Conservation (phyloP, 2,113 vertebrate genomes). For the Dendropsophus ebraccatus region DNA sequence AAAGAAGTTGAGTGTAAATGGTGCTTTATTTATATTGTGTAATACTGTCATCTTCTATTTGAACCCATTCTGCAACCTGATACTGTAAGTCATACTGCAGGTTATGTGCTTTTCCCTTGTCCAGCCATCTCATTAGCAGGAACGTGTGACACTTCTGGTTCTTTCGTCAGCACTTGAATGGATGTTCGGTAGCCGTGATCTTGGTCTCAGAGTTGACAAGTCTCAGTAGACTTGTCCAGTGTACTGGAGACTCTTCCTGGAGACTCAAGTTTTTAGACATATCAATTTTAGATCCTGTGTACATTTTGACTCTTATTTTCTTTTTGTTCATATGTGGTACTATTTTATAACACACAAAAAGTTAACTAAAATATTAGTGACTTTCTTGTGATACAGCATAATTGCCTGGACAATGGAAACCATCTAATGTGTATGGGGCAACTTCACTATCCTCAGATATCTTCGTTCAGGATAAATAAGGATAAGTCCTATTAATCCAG, state of each 20-base stretch:
- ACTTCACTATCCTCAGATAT: too few relatives aligned
- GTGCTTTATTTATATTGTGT: too few relatives aligned
- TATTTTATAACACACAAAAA: too few relatives aligned
- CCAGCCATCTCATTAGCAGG: neutral
- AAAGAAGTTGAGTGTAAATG: neutral
- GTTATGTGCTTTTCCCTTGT: neutral
- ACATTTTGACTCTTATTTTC: too few relatives aligned
- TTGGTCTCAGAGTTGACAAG: conserved; percentile 5
- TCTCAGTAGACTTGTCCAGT: neutral
- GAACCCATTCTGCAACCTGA: neutral
- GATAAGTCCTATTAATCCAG: too few relatives aligned
- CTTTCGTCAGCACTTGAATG: neutral
- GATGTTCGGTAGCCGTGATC: neutral
- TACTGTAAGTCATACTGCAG: neutral
- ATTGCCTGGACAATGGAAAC: too few relatives aligned
- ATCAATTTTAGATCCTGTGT: neutral
- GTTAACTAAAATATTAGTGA: too few relatives aligned
- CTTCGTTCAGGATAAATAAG: too few relatives aligned
- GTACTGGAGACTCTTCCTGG: neutral
- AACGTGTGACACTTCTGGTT: neutral
- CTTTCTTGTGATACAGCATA: too few relatives aligned
- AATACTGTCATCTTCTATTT: neutral
- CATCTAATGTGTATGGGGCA: too few relatives aligned
- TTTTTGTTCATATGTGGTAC: too few relatives aligned
- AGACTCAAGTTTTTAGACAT: neutral